A percentile compares a stretch with the other conserved stretches of the same genome.
Conservation (phyloP, 2,113 vertebrate species). For the Struthidea cinerea region DNA sequence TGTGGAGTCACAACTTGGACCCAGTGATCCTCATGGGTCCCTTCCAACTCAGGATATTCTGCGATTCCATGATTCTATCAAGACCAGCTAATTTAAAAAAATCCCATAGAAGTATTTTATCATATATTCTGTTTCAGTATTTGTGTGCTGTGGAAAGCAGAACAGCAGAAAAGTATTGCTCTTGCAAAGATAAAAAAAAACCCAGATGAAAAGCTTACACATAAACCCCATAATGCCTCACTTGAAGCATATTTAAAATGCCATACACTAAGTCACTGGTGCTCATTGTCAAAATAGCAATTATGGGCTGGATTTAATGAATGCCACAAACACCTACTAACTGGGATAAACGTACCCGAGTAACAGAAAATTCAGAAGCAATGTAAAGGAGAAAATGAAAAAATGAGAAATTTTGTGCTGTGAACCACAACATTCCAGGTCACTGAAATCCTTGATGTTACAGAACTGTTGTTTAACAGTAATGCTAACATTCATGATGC, state of each 20-base stretch:
- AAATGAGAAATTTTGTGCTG: background rate
- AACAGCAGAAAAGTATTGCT: background rate
- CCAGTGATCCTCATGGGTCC: background rate
- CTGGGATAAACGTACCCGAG: background rate
- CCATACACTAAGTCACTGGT: background rate
- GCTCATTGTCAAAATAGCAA: constrained; percentile 2
- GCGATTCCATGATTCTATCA: background rate
- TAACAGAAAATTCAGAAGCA: background rate
- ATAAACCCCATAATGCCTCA: background rate
- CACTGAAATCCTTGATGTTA: background rate
- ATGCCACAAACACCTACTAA: background rate
- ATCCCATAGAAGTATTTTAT: background rate
- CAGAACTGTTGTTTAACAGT: background rate
- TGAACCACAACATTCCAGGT: background rate
- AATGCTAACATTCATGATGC: background rate
- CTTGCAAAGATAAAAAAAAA: background rate
- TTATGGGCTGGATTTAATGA: background rate
- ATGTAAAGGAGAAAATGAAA: background rate
- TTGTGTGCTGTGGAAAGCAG: background rate
- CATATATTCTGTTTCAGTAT: background rate
- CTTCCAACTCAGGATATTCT: background rate
- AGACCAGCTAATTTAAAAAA: background rate
- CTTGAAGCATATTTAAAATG: background rate
- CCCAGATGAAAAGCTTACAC: background rate
- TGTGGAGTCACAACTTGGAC: background rate